Conservation (phyloP, 2,113 vertebrate species). For the Sinocyclocheilus anophthalmus region DNA sequence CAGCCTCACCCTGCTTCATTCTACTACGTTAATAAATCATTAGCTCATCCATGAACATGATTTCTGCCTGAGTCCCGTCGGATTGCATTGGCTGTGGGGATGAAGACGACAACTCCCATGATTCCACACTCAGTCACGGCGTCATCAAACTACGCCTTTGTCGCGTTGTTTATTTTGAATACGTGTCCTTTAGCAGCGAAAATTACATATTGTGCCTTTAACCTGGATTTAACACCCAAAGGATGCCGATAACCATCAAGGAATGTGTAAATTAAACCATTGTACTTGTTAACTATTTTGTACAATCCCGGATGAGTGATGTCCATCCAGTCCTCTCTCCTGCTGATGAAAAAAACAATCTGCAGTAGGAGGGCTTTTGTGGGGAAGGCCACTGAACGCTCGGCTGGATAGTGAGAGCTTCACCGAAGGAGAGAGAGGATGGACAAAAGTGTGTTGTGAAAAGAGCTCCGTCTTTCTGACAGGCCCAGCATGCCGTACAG, state of each 20-base stretch:
- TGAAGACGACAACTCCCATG: too few relatives aligned
- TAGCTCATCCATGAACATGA: too few relatives aligned
- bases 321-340: background rate
- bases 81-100: too few relatives aligned
- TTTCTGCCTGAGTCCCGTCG: too few relatives aligned
- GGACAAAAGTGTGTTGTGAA: conserved; percentile 61
- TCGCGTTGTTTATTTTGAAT: too few relatives aligned
- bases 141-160: too few relatives aligned
- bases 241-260: background rate
- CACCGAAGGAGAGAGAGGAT: conserved; percentile 53
- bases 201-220: background rate
- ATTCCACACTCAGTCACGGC: too few relatives aligned
- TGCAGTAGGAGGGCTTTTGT: conserved; percentile 55
- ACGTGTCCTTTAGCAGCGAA: too few relatives aligned
- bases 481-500: conserved; percentile 37
- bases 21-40: too few relatives aligned
- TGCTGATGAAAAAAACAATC: conserved; percentile 36
- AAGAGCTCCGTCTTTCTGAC: conserved; percentile 51
- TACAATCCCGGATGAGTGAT: conserved; percentile 15
- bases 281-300: conserved; percentile 20
- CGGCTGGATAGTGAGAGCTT: conserved; percentile 50
- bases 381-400: conserved; percentile 48
- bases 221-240: background rate
- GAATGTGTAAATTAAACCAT: background rate
- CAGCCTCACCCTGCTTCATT: too few relatives aligned